Conservation (phyloP, 2,888 invertebrate genomes). For the Lathronympha strigana region DNA sequence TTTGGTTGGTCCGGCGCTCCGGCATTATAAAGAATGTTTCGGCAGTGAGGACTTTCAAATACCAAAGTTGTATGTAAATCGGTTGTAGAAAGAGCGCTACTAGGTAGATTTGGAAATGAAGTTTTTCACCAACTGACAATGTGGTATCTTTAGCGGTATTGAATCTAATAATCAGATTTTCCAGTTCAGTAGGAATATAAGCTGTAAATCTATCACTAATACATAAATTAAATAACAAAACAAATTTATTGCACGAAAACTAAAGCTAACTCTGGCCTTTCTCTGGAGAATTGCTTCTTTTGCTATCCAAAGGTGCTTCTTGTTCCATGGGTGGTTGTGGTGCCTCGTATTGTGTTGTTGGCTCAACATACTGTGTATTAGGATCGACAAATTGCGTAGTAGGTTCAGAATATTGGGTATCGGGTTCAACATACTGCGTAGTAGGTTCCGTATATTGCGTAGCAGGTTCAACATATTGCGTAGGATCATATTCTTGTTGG, state of each 20-base stretch:
- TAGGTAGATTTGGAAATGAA: no score
- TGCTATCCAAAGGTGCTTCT: slow-evolving; percentile 48
- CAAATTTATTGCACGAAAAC: slow-evolving; percentile 71
- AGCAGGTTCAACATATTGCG: slow-evolving; percentile 57
- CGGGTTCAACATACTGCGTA: slow-evolving; percentile 42
- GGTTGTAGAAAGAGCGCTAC: no score
- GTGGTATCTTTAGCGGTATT: no score
- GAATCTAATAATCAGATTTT: neutral
- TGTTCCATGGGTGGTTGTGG: slow-evolving; percentile 37
- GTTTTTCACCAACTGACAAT: no score
- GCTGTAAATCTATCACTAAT: slow-evolving; percentile 42
- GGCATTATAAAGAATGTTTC: no score
- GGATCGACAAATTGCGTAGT: slow-evolving; percentile 12
- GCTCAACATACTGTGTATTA: neutral
- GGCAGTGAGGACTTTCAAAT: no score
- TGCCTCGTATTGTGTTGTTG: slow-evolving; percentile 37
- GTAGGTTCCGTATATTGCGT: slow-evolving; percentile 12
- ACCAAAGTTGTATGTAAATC: no score
- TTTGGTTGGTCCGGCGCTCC: no score
- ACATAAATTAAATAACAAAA: slow-evolving; percentile 53
- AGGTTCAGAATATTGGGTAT: slow-evolving; percentile 1
- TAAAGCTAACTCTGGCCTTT: slow-evolving; percentile 70
- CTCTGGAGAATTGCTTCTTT: slow-evolving; percentile 54
- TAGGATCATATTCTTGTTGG: slow-evolving; percentile 60
- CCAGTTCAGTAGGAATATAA: slow-evolving; percentile 3